A percentile compares a stretch with the other conserved stretches of the same genome.
Conservation (phyloP, 2,888 invertebrate genomes). For the Lottia scabra region DNA sequence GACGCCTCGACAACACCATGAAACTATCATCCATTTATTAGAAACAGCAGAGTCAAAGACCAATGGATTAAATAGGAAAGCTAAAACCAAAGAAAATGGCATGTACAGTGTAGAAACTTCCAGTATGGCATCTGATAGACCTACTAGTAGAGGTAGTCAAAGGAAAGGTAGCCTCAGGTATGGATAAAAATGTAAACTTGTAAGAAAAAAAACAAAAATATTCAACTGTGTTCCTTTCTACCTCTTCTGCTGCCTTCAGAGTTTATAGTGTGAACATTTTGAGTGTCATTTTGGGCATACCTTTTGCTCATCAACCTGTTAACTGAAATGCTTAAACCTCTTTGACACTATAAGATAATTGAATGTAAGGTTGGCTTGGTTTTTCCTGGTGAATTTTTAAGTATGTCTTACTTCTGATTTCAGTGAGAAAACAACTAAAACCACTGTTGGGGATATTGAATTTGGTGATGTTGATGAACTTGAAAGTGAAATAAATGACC, state of each 20-base stretch:
- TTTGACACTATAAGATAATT: too few relatives aligned
- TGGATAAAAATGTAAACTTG: too few relatives aligned
- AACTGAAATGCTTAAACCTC: too few relatives aligned
- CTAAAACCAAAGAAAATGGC: conserved; percentile 30
- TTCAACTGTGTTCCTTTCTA: too few relatives aligned
- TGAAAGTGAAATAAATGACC: conserved; percentile 49
- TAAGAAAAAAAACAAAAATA: too few relatives aligned
- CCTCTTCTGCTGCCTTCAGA: too few relatives aligned
- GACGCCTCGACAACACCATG: neutral
- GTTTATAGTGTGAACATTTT: too few relatives aligned
- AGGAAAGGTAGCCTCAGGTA: neutral
- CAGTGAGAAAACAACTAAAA: conserved; percentile 30
- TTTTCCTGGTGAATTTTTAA: too few relatives aligned
- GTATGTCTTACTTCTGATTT: conserved; percentile 10
- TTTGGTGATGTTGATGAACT: conserved; percentile 61
- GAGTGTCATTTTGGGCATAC: too few relatives aligned
- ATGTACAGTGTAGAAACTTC: conserved; percentile 47
- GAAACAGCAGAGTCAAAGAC: neutral
- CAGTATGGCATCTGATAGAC: conserved; percentile 36
- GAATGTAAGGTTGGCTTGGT: too few relatives aligned
- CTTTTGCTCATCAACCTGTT: too few relatives aligned
- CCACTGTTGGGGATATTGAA: conserved; percentile 54
- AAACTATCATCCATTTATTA: neutral
- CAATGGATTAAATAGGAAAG: conserved; percentile 8
- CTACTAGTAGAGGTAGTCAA: neutral